Conservation (phyloP, 2,888 invertebrate species). For the Pseudococcus jackbeardsleyi region DNA sequence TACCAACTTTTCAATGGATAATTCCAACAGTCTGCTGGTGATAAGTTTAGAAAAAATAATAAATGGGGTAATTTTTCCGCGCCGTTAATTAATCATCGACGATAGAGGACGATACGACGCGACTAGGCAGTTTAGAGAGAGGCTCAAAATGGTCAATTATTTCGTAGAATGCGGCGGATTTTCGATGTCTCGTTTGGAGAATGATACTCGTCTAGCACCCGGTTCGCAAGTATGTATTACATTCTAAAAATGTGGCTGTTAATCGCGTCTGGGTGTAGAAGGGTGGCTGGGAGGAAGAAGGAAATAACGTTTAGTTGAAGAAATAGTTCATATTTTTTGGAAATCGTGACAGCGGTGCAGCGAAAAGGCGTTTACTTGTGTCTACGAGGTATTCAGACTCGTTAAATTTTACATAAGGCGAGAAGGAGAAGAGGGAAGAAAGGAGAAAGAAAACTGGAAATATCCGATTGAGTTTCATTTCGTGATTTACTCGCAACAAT, state of each 20-base stretch:
- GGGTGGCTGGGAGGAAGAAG: background rate
- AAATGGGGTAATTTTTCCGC: constrained; percentile 35
- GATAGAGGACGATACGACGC: background rate
- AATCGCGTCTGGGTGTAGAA: background rate
- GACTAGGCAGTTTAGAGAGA: background rate
- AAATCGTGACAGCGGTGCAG: background rate
- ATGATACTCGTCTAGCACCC: background rate
- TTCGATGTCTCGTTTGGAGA: background rate
- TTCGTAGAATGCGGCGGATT: background rate
- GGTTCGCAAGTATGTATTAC: background rate
- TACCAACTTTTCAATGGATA: background rate
- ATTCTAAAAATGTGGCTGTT: background rate
- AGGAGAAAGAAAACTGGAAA: no score
- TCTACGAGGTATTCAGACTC: no score
- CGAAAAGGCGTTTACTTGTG: background rate
- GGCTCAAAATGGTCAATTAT: constrained; percentile 17
- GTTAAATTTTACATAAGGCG: no score
- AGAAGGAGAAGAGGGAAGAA: no score
- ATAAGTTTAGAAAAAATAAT: constrained; percentile 34
- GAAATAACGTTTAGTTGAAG: background rate
- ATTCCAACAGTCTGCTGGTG: constrained; percentile 30
- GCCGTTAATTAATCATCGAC: constrained; percentile 20
- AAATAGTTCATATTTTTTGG: background rate
- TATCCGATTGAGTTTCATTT: no score
- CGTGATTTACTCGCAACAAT: no score